These are phyloP conservation scores for Argyresthia albistria DNA, from an alignment of 2,888 invertebrate species.

Conservation along the genomic window DNA sequence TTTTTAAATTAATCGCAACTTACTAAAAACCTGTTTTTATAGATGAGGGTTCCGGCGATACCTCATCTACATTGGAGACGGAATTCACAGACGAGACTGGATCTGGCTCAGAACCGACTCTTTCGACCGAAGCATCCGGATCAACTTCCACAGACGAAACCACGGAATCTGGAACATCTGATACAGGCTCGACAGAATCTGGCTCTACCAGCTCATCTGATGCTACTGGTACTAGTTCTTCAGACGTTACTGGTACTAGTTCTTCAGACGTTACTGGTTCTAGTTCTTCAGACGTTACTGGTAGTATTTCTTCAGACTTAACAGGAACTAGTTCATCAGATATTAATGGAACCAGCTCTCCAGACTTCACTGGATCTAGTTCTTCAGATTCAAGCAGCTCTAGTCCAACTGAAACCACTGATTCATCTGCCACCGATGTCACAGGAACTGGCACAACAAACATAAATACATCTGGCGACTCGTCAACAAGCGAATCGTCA, in stretches of 20 bases:
- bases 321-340: neutral
- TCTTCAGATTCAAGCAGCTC: neutral
- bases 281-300: neutral
- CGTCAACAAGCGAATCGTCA: neutral
- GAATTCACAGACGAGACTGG: slow-evolving; percentile 13
- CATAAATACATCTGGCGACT: neutral
- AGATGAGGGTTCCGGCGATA: slow-evolving; percentile 11
- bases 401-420: neutral
- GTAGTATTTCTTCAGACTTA: neutral
- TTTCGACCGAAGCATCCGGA: neutral
- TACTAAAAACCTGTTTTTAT: neutral
- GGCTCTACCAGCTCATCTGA: neutral
- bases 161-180: neutral
- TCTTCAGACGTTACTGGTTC: neutral
- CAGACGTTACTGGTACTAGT: neutral
- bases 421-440: neutral
- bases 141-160: neutral
- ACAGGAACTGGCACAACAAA: neutral
- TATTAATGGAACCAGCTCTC: neutral
- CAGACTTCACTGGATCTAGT: neutral
- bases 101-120: slow-evolving; percentile 13
- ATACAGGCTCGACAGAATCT: neutral
- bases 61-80: slow-evolving; percentile 14
- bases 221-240: neutral
- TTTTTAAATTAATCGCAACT: no score